Evolutionary conservation across 2,888 invertebrate species (phyloP).

Genomic region (Diarsia brunnea): DNA sequence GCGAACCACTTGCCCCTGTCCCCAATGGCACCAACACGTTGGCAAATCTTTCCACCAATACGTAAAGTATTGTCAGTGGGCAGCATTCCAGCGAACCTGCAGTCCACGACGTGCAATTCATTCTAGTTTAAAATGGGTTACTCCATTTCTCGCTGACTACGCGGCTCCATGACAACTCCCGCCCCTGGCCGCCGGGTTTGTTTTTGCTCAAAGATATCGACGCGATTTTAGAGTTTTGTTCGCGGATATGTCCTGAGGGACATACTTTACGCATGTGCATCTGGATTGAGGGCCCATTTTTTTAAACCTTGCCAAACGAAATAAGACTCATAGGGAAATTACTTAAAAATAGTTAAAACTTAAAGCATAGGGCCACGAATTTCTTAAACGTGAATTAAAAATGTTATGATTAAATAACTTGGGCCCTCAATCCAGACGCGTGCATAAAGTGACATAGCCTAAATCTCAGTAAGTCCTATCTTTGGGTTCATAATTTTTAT

Average conservation of each 20-base stretch:
- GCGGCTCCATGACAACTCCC: slow-evolving; percentile 85
- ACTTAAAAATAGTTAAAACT: too few species aligned
- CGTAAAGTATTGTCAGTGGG: slow-evolving; percentile 81
- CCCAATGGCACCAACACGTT: slow-evolving; percentile 38
- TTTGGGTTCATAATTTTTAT: too few species aligned
- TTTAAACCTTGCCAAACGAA: too few species aligned
- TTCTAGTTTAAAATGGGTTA: slow-evolving; percentile 89
- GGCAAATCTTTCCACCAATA: slow-evolving; percentile 60
- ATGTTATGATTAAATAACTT: too few species aligned
- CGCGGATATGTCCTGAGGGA: slow-evolving; percentile 72
- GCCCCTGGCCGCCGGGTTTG: slow-evolving; percentile 77
- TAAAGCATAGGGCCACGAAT: too few species aligned
- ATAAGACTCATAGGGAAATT: too few species aligned
- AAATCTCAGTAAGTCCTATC: too few species aligned
- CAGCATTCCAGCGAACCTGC: slow-evolving; percentile 88
- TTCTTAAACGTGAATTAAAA: too few species aligned
- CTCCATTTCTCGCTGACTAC: slow-evolving; percentile 88
- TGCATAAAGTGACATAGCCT: too few species aligned
- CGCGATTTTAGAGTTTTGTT: slow-evolving; percentile 72
- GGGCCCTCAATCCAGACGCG: too few species aligned
- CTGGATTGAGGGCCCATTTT: too few species aligned
- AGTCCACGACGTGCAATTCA: slow-evolving; percentile 89
- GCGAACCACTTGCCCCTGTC: neutral
- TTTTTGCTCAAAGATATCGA: slow-evolving; percentile 80
- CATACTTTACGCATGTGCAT: slow-evolving; percentile 67